Evolutionary conservation across 2,113 vertebrate species (phyloP).

Genomic region (Rhipidura dahli): DNA sequence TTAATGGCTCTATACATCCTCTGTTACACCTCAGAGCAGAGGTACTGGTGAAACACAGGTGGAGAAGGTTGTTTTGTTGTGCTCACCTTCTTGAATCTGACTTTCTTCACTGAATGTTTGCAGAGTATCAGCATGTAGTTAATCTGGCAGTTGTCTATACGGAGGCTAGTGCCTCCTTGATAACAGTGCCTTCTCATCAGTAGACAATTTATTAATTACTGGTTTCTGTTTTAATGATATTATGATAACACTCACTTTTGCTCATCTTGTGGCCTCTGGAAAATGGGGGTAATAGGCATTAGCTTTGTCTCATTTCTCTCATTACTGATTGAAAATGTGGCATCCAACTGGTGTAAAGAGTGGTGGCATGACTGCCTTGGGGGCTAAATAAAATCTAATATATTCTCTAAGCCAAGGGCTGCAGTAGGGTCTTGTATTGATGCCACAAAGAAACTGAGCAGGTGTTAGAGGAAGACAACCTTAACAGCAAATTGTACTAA

Average conservation of each 20-base stretch:
- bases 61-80: not conserved
- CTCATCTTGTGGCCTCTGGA: not conserved
- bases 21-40: constrained; percentile 31
- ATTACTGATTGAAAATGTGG: not conserved
- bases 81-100: not conserved
- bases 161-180: not conserved
- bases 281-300: not conserved
- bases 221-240: not conserved
- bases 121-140: not conserved
- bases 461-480: not conserved
- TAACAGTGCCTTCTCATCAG: not conserved
- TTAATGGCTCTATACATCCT: constrained; percentile 11
- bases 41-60: not conserved
- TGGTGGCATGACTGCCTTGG: fast-evolving
- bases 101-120: not conserved
- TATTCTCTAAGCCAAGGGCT: not conserved
- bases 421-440: not conserved
- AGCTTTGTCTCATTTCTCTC: not conserved
- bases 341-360: not conserved
- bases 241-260: not conserved
- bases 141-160: not conserved
- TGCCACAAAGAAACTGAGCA: not conserved
- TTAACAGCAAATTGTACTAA: not conserved
- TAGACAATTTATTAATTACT: not conserved
- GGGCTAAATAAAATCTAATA: not conserved